A percentile compares a stretch with the other conserved stretches of the same genome.
These are phyloP conservation scores for Yponomeuta cagnagella DNA, from an alignment of 2,888 invertebrate species.

Conservation along the genomic window DNA sequence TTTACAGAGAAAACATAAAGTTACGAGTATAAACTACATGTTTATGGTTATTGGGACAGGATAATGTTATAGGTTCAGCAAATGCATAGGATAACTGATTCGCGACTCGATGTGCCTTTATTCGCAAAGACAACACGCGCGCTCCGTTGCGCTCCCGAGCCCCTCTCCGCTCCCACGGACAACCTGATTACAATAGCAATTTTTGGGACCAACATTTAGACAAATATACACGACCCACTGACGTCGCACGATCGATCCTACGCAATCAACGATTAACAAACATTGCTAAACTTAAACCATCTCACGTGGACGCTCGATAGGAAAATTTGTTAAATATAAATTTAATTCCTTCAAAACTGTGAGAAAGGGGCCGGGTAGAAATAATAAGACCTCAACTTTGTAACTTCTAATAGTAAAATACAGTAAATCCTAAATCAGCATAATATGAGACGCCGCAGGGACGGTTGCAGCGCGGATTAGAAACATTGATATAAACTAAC, in stretches of 20 bases:
- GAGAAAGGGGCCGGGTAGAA: too few species aligned
- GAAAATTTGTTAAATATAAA: background rate
- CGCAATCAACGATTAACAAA: slow-evolving; percentile 48
- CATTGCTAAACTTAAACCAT: slow-evolving; percentile 7
- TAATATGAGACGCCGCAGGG: slow-evolving; percentile 21
- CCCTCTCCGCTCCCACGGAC: slow-evolving; percentile 12
- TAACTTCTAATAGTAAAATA: background rate
- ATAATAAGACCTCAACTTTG: too few species aligned
- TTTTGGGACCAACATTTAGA: slow-evolving; percentile 75
- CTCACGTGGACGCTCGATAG: background rate
- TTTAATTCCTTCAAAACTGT: background rate
- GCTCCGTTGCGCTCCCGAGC: slow-evolving; percentile 49
- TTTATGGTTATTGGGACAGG: slow-evolving; percentile 28
- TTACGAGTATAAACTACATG: slow-evolving; percentile 5
- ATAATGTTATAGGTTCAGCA: slow-evolving; percentile 51
- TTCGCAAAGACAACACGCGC: slow-evolving; percentile 62
- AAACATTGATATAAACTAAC: slow-evolving; percentile 13
- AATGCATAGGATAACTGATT: slow-evolving; percentile 56
- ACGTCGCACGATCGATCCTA: slow-evolving; percentile 45
- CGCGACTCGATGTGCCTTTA: slow-evolving; percentile 74
- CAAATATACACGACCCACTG: slow-evolving; percentile 65
- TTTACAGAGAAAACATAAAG: slow-evolving; percentile 37
- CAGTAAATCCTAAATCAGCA: background rate
- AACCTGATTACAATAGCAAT: slow-evolving; percentile 66
- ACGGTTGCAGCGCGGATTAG: slow-evolving; percentile 23